phyloP scores from a whole-genome alignment of 1,140 invertebrate species.

The Probaryconus sp. region DNA sequence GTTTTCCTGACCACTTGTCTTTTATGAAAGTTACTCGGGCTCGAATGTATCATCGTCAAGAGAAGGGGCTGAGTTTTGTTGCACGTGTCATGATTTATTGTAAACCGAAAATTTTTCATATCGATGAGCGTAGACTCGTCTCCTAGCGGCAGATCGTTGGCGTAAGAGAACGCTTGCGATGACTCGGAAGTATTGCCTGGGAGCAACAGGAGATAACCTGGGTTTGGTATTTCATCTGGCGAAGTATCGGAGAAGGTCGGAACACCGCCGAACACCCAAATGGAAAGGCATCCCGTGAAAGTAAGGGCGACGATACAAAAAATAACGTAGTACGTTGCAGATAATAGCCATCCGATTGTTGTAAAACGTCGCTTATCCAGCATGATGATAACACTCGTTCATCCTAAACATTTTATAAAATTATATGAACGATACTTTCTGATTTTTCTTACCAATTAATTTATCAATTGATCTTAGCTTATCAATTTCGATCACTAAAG shows the following conservation, averaged over 20 bases:
- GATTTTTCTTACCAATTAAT: no score
- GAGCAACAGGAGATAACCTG: conserved; percentile 28
- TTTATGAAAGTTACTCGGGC: conserved; percentile 81
- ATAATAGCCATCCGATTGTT: conserved; percentile 46
- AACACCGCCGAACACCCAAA: conserved; percentile 37
- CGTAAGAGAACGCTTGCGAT: conserved; percentile 25
- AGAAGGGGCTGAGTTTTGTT: conserved; percentile 77
- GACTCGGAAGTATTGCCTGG: conserved; percentile 48
- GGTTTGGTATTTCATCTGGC: conserved; percentile 8
- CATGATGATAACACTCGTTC: conserved; percentile 46
- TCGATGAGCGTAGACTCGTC: conserved; percentile 79
- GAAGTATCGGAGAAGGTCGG: background rate
- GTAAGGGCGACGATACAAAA: conserved; percentile 31
- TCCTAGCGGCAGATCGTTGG: conserved; percentile 21
- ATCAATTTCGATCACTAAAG: no score
- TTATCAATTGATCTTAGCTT: no score
- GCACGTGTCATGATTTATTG: conserved; percentile 79
- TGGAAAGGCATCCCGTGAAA: conserved; percentile 50
- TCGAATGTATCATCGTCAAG: conserved; percentile 84
- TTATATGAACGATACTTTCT: no score
- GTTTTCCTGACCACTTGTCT: conserved; percentile 82
- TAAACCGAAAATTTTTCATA: conserved; percentile 80
- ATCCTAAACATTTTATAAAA: conserved; percentile 54
- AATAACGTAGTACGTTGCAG: conserved; percentile 38
- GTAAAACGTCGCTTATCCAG: conserved; percentile 53